Evolutionary conservation across 2,113 vertebrate genomes (phyloP).

Genomic region (Centropus unirufus): DNA sequence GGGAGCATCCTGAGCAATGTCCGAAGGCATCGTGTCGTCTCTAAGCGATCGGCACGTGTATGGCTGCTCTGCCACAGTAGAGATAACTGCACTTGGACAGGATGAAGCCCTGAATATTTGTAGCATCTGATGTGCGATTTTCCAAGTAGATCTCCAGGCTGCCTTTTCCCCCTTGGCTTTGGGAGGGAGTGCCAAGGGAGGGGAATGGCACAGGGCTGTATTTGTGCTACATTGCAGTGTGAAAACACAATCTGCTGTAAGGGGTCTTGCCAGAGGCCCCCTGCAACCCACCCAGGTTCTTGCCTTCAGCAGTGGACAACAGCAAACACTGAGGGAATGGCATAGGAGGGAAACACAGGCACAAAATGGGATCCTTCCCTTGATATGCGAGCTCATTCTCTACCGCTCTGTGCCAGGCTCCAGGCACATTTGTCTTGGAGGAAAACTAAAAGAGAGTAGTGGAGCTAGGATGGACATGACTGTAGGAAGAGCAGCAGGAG

Average conservation of each 20-base stretch:
- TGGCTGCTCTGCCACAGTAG: background rate
- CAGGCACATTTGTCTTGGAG: background rate
- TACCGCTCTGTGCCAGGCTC: background rate
- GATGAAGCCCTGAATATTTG: background rate
- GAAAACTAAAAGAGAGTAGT: background rate
- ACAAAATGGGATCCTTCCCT: background rate
- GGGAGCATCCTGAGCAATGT: background rate
- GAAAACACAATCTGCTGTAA: slow-evolving; percentile 19
- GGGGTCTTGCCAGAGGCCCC: slow-evolving; percentile 10
- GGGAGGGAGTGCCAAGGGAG: background rate
- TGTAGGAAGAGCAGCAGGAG: background rate
- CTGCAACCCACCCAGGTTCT: background rate
- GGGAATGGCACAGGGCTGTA: background rate
- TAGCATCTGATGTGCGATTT: slow-evolving; percentile 37
- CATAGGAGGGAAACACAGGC: background rate
- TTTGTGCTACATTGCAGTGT: background rate
- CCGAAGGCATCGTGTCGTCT: background rate
- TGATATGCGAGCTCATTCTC: background rate
- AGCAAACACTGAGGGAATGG: accelerated
- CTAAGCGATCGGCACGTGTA: background rate
- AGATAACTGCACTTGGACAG: background rate
- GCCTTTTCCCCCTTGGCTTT: background rate
- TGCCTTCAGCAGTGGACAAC: background rate
- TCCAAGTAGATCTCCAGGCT: background rate
- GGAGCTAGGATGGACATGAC: background rate